These are phyloP conservation scores for Cerastis rubricosa DNA, from an alignment of 2,888 invertebrate species.

Conservation along the genomic window DNA sequence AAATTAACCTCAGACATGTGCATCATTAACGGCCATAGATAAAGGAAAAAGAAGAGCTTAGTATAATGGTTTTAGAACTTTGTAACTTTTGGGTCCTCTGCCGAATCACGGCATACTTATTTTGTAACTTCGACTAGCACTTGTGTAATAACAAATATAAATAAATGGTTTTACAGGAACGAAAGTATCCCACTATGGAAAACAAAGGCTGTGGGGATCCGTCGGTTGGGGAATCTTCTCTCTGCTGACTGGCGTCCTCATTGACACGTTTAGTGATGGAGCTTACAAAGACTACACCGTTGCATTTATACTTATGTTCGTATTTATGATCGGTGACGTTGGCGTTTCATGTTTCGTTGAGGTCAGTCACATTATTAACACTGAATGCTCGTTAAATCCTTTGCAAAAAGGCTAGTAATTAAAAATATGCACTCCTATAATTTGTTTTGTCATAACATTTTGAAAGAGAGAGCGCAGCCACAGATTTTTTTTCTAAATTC, in stretches of 20 bases:
- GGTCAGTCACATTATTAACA: slow-evolving; percentile 77
- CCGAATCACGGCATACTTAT: not conserved
- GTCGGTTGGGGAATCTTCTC: slow-evolving; percentile 96
- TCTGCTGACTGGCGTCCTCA: slow-evolving; percentile 94
- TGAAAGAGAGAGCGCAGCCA: not conserved
- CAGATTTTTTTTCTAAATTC: not conserved
- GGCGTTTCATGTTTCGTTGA: slow-evolving; percentile 92
- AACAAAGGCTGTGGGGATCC: slow-evolving; percentile 97
- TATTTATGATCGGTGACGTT: slow-evolving; percentile 92
- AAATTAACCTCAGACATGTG: not conserved
- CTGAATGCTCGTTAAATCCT: not conserved
- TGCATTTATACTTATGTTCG: slow-evolving; percentile 94
- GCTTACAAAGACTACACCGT: slow-evolving; percentile 93
- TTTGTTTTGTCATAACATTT: not conserved
- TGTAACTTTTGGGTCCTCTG: not conserved
- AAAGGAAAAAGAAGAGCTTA: not conserved
- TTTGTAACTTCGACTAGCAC: not conserved
- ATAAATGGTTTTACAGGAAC: slow-evolving; percentile 89
- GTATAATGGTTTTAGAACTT: not conserved
- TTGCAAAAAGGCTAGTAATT: not conserved
- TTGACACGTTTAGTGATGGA: slow-evolving; percentile 93
- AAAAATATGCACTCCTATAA: not conserved
- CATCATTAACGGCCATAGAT: not conserved
- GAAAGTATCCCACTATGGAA: slow-evolving; percentile 94
- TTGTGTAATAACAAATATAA: not conserved